Evolutionary conservation across 2,797 vertebrate species (phyloP).

Genomic region (Coregonus sp.): DNA sequence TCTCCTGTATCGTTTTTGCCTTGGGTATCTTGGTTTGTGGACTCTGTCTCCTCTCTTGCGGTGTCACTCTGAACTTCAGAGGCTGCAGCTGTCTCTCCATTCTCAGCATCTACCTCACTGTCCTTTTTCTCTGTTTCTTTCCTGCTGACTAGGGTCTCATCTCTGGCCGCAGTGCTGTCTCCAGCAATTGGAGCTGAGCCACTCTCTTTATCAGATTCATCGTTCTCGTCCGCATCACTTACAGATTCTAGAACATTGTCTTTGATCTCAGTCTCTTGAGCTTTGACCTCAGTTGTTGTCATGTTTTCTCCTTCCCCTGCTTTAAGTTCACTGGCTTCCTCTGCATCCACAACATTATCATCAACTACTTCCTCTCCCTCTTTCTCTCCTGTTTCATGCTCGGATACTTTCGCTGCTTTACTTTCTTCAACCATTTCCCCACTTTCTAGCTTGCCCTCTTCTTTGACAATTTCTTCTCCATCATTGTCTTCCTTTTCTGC

Average conservation of each 20-base stretch:
- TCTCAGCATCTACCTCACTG: conserved; percentile 47
- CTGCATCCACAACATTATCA: conserved; percentile 25
- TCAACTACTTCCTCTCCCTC: conserved; percentile 20
- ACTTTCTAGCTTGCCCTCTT: conserved; percentile 7
- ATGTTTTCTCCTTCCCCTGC: neutral
- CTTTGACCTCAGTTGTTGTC: conserved; percentile 20
- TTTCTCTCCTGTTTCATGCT: conserved; percentile 27
- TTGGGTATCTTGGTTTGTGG: conserved; percentile 11
- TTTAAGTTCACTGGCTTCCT: conserved; percentile 24
- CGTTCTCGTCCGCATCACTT: conserved; percentile 9
- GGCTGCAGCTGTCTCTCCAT: conserved; percentile 43
- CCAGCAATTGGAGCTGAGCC: neutral
- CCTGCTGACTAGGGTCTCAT: conserved; percentile 8
- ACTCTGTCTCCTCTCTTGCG: conserved; percentile 11
- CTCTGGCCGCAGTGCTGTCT: neutral
- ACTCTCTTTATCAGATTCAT: neutral
- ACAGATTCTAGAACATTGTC: conserved; percentile 18
- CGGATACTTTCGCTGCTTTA: conserved; percentile 25
- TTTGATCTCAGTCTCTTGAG: conserved; percentile 4
- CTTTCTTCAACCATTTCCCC: neutral
- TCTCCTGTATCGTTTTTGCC: conserved; percentile 17
- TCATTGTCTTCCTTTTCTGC: conserved; percentile 15
- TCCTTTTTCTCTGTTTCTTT: conserved; percentile 3
- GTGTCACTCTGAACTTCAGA: conserved; percentile 9
- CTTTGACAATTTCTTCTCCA: neutral